Percentiles rank a stretch among this genome's conserved stretches.
Evolutionary conservation across 2,113 vertebrate genomes (phyloP).

Genomic region (Oriolus oriolus): DNA sequence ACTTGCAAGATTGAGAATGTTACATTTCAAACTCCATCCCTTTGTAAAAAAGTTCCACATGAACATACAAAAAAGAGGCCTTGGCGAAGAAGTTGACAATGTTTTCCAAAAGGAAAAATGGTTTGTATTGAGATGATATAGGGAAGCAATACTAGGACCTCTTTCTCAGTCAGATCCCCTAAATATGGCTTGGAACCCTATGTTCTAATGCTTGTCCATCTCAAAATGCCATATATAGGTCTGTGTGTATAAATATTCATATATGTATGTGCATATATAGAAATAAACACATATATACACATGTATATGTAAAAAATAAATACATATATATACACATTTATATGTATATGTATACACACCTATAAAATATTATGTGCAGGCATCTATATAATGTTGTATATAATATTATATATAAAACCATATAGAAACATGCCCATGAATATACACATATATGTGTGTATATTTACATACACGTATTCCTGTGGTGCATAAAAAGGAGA

Average conservation of each 20-base stretch:
- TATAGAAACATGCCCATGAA: not conserved
- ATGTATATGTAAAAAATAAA: no score
- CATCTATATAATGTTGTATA: not conserved
- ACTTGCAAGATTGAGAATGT: not conserved
- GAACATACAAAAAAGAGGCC: not conserved
- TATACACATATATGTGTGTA: not conserved
- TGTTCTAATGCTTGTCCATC: not conserved
- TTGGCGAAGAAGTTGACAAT: not conserved
- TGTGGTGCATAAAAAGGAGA: not conserved
- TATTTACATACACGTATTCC: not conserved
- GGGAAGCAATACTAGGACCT: not conserved
- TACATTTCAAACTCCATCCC: not conserved
- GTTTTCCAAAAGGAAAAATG: not conserved
- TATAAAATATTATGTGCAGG: not conserved
- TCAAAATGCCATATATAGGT: not conserved
- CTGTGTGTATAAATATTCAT: not conserved
- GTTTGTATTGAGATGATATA: not conserved
- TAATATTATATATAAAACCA: not conserved
- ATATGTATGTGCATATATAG: no score
- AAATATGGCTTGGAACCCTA: not conserved
- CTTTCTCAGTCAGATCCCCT: not conserved
- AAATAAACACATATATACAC: no score
- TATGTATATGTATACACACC: not conserved
- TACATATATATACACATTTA: no score
- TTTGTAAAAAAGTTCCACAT: not conserved